These are phyloP conservation scores for Chydorus sphaericus DNA, from an alignment of 2,888 invertebrate genomes.

Conservation along the genomic window DNA sequence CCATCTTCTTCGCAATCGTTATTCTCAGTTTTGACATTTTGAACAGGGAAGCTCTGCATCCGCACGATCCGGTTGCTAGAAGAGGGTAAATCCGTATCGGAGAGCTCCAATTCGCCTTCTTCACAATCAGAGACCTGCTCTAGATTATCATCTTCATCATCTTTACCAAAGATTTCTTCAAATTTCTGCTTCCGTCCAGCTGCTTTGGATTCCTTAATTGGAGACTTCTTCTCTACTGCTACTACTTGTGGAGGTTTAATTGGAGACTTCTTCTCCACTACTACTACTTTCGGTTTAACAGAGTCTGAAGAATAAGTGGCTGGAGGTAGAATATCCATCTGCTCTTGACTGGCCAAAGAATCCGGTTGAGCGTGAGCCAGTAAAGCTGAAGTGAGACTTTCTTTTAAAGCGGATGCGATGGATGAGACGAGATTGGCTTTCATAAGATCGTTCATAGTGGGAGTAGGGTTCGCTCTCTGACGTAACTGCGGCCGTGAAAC, in stretches of 20 bases:
- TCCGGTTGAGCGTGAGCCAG: not conserved
- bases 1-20: constrained; percentile 38
- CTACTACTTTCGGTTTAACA: not conserved
- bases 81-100: not conserved
- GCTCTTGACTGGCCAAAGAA: not conserved
- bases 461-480: not conserved
- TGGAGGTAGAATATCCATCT: not conserved
- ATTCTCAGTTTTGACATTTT: not conserved
- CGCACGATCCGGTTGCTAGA: constrained; percentile 6
- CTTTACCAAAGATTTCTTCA: constrained; percentile 10
- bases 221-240: constrained; percentile 7
- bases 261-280: not conserved
- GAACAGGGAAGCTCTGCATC: not conserved
- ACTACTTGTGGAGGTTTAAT: constrained; percentile 20
- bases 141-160: constrained; percentile 11
- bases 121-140: constrained; percentile 17
- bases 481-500: constrained; percentile 6
- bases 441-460: constrained; percentile 5
- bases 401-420: constrained; percentile 10
- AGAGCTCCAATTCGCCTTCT: constrained; percentile 17
- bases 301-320: not conserved
- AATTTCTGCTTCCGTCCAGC: not conserved
- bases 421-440: constrained; percentile 9
- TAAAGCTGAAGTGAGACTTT: constrained; percentile 6
- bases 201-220: not conserved